Percentiles rank a stretch among this genome's conserved stretches.
These are phyloP conservation scores for Cyanoliseus patagonus DNA, from an alignment of 2,113 vertebrate species.

Conservation along the genomic window DNA sequence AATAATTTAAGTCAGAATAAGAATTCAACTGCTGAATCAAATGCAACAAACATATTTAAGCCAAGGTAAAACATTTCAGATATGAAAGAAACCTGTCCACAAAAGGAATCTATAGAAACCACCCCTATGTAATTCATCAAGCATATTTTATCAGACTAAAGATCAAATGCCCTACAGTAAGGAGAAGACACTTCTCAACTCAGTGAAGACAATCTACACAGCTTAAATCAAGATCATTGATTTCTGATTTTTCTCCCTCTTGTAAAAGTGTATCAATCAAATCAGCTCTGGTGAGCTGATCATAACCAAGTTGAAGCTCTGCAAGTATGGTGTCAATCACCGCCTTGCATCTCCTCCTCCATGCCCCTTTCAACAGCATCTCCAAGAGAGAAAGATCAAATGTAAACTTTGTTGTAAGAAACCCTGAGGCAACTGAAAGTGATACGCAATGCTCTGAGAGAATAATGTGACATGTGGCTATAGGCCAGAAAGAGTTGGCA, in stretches of 20 bases:
- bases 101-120: not conserved
- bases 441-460: not conserved
- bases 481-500: not conserved
- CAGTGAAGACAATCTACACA: not conserved
- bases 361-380: not conserved
- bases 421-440: not conserved
- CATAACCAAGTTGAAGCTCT: not conserved
- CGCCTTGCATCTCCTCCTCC: not conserved
- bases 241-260: not conserved
- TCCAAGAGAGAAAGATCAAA: slow-evolving; percentile 18
- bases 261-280: not conserved
- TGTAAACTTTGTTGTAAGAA: not conserved
- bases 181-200: not conserved
- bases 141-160: not conserved
- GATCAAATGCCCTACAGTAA: not conserved
- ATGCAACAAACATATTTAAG: not conserved
- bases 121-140: not conserved
- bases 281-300: not conserved
- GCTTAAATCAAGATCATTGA: not conserved
- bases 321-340: not conserved
- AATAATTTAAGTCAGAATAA: not conserved
- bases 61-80: not conserved
- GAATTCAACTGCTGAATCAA: not conserved
- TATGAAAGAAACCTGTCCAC: not conserved
- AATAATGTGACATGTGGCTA: not conserved